Percentiles rank a stretch among this genome's conserved stretches.
Conservation (phyloP, 2,888 invertebrate genomes). For the Athalia rosae region DNA sequence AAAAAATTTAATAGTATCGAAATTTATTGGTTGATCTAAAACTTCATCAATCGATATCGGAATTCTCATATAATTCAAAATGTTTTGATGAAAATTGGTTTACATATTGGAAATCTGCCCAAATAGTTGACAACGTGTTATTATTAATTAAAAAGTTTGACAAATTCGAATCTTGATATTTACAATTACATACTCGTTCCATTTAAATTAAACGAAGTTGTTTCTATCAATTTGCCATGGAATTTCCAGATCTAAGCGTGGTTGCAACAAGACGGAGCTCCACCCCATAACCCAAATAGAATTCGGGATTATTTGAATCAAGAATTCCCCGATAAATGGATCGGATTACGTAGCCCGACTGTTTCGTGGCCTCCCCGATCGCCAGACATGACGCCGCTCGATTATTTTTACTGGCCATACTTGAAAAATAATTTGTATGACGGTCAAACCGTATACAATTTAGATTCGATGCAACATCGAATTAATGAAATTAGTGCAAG, state of each 20-base stretch:
- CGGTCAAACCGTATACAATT: too few species aligned
- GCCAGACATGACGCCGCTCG: constrained; percentile 54
- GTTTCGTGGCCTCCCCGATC: constrained; percentile 54
- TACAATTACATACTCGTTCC: neutral
- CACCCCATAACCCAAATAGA: constrained; percentile 51
- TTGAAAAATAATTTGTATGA: constrained; percentile 52
- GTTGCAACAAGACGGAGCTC: constrained; percentile 62
- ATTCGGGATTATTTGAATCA: constrained; percentile 50
- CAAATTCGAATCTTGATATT: too few species aligned
- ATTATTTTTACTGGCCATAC: constrained; percentile 44
- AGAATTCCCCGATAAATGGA: constrained; percentile 51
- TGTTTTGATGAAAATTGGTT: too few species aligned
- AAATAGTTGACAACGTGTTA: too few species aligned
- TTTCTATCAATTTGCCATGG: neutral
- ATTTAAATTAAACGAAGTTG: neutral
- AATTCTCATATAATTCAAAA: too few species aligned
- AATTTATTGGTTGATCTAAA: too few species aligned
- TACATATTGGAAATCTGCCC: too few species aligned
- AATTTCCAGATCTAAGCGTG: neutral
- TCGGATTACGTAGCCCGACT: constrained; percentile 53
- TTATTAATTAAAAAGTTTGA: too few species aligned
- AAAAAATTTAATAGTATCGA: too few species aligned
- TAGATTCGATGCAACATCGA: too few species aligned
- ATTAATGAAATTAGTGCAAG: too few species aligned
- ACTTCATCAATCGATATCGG: too few species aligned